Percentiles rank a stretch among this genome's conserved stretches.
Evolutionary conservation across 2,797 vertebrate genomes (phyloP).

Genomic region (Nannoperca australis): DNA sequence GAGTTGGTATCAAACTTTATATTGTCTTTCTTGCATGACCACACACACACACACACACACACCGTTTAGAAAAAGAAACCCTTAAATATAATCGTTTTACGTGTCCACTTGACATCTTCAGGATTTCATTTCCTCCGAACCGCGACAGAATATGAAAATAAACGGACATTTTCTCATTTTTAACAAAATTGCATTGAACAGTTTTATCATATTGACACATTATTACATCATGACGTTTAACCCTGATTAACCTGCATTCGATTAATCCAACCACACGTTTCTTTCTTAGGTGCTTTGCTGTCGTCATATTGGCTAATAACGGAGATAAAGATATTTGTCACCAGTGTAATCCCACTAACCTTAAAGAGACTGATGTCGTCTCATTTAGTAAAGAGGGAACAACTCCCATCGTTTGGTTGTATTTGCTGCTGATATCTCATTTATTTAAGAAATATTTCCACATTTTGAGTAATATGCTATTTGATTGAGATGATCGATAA

Average conservation of each 20-base stretch:
- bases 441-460: not conserved
- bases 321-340: not conserved
- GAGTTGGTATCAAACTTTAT: slow-evolving; percentile 42
- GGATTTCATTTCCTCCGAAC: not conserved
- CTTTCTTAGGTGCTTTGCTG: not conserved
- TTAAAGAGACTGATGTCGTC: not conserved
- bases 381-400: slow-evolving; percentile 9
- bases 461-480: not conserved
- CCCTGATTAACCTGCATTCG: slow-evolving; percentile 40
- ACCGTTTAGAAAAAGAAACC: slow-evolving; percentile 43
- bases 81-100: slow-evolving; percentile 15
- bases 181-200: slow-evolving; percentile 68
- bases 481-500: not conserved
- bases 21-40: not conserved
- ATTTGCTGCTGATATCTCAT: not conserved
- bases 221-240: slow-evolving; percentile 41
- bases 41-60: slow-evolving; percentile 27
- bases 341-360: not conserved
- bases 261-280: not conserved
- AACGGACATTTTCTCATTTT: slow-evolving; percentile 45
- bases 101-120: not conserved
- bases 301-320: not conserved
- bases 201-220: slow-evolving; percentile 33
- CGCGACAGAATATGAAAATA: slow-evolving; percentile 70
- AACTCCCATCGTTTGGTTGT: slow-evolving; percentile 1